phyloP scores from a whole-genome alignment of 1,140 invertebrate genomes.

The Belonocnema kinseyi region DNA sequence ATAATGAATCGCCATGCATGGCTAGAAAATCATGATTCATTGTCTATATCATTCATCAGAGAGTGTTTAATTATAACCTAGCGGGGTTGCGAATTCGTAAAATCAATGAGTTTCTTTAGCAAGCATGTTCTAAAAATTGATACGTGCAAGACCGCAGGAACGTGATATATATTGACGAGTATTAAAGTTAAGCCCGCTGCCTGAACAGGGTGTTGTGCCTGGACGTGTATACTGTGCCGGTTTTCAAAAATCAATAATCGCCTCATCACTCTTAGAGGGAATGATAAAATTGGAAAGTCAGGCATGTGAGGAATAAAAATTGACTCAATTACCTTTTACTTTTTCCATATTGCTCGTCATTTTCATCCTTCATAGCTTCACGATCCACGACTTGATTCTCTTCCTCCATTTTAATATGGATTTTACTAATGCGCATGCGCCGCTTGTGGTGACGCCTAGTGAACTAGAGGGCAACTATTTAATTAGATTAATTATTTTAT shows the following conservation, averaged over 20 bases:
- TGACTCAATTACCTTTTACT: constrained; percentile 62
- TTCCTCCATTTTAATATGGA: constrained; percentile 74
- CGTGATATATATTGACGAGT: constrained; percentile 15
- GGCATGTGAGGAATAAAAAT: not conserved
- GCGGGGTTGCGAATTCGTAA: not conserved
- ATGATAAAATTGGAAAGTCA: not conserved
- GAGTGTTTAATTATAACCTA: not conserved
- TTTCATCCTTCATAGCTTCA: constrained; percentile 68
- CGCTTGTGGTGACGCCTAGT: not conserved
- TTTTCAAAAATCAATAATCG: not conserved
- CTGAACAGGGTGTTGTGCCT: not conserved
- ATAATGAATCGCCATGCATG: constrained; percentile 1
- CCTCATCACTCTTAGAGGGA: not conserved
- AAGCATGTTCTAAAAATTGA: constrained; percentile 11
- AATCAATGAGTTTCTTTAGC: constrained; percentile 23
- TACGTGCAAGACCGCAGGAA: not conserved
- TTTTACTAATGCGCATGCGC: constrained; percentile 63
- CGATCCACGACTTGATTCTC: constrained; percentile 67
- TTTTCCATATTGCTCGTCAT: constrained; percentile 68
- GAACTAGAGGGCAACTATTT: not conserved
- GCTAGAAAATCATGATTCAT: not conserved
- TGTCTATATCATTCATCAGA: not conserved
- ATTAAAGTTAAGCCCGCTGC: constrained; percentile 16
- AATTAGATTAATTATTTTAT: not conserved
- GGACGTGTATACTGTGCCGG: constrained; percentile 19